Base-by-base conservation (phyloP, 2,113 vertebrate species). In the Tachuris rubrigastra region DNA sequence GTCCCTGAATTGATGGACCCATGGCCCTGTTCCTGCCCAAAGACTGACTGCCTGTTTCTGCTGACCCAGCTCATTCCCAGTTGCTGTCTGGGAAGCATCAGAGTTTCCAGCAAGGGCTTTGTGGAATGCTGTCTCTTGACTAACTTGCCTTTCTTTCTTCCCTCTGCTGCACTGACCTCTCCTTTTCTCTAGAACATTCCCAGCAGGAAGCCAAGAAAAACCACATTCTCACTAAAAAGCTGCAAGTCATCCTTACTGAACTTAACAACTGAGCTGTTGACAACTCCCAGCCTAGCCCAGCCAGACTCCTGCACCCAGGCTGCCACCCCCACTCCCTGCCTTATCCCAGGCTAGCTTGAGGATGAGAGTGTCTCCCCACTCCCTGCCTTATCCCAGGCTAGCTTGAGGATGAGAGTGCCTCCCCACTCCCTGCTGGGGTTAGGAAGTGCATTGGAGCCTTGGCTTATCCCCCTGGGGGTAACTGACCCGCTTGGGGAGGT, bases 181-280 rank as follows among this genome's bases (percentile, higher is more conserved):
- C 56, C 3, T 68, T 77, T 60, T 81, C 92, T 82, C 44, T 91
- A 97, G 95, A 94, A n/a, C 39, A 37, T 50, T 97, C 91, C 78
- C 79, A 80, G 74, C 91, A 94, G 94, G 95, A 97, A 95, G 90
- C 84, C 30, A 86, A 96, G 92, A 96, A 95, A 97, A 96, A 82
- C 37, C 41, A 47, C 24, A 76, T 96, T 85, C 96, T 96, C 83
- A 93, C 85, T 94, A 97, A 90, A 24, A 94, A 97, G 53, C 93
- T 96, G 71, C 49, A 69, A 80, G 89, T 96, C 41, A 90, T 96
- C 90, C 95, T 97, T 56, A 95, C 91, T 85, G 91, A 97, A 85
- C 92, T 97, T 77, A 96, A 91, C 92, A 95, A 88, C 95, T 95
- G 90, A 96, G 87, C 74, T 68, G 65, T 27, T 16, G 12, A 35